These are phyloP conservation scores for Pandemis corylana DNA, from an alignment of 2,888 invertebrate genomes.

Conservation along the genomic window DNA sequence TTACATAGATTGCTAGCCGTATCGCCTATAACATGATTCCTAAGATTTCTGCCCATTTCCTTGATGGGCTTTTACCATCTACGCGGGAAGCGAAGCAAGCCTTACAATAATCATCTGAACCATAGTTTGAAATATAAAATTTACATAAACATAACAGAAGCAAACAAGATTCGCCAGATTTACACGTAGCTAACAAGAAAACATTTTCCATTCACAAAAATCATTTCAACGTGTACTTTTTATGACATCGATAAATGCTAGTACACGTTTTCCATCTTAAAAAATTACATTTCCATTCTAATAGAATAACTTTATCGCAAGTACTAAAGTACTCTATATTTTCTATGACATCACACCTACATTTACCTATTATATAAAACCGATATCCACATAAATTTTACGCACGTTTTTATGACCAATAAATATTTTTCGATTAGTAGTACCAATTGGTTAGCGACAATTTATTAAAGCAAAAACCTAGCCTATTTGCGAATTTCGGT, in stretches of 20 bases:
- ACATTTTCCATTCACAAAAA: background rate
- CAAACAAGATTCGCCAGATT: background rate
- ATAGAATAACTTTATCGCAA: background rate
- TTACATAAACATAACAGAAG: background rate
- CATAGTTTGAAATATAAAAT: no score
- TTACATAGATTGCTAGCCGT: no score
- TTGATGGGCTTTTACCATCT: no score
- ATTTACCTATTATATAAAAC: background rate
- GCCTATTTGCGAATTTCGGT: background rate
- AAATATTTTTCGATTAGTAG: conserved; percentile 10
- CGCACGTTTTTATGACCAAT: conserved; percentile 2
- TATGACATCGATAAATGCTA: background rate
- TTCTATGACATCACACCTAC: background rate
- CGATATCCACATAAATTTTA: background rate
- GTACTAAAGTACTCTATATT: background rate
- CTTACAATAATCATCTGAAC: no score
- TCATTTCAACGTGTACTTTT: background rate
- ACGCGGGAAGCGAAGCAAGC: no score
- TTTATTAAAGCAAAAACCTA: background rate
- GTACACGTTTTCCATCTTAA: background rate
- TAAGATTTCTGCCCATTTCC: no score
- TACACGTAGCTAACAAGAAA: background rate
- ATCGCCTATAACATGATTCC: no score
- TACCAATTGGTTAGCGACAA: background rate
- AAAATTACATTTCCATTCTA: background rate